Conservation (phyloP, 2,888 invertebrate species). For the Adelognathus sp. region DNA sequence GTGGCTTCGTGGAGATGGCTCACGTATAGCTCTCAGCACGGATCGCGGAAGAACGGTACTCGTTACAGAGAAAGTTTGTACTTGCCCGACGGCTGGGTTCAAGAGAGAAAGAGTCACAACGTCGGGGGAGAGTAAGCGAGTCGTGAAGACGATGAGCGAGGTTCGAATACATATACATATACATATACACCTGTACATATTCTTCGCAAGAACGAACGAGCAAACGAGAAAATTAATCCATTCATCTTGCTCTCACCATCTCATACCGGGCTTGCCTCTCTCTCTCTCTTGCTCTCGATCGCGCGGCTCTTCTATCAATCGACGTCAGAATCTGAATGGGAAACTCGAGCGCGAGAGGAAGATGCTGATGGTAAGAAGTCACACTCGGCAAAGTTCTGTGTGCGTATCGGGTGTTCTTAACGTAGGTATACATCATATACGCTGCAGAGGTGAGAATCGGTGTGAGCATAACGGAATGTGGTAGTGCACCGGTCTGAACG, state of each 20-base stretch:
- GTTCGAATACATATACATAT: constrained; percentile 29
- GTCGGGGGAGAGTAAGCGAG: constrained; percentile 33
- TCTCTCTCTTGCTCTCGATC: constrained; percentile 7
- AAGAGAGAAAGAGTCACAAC: constrained; percentile 20
- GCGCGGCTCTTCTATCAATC: constrained; percentile 1
- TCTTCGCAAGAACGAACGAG: not conserved
- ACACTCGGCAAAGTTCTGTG: not conserved
- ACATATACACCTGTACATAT: constrained; percentile 1
- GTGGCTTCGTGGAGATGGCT: not conserved
- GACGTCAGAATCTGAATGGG: constrained; percentile 34
- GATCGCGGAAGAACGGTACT: constrained; percentile 77
- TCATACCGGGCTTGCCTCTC: not conserved
- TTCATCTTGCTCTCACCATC: not conserved
- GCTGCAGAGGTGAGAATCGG: not conserved
- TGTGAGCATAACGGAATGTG: constrained; percentile 24
- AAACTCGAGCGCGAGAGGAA: constrained; percentile 43
- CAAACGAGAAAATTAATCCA: not conserved
- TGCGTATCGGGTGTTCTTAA: not conserved
- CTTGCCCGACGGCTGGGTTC: constrained; percentile 35
- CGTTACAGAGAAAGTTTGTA: constrained; percentile 77
- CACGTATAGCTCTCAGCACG: constrained; percentile 45
- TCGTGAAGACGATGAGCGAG: constrained; percentile 52
- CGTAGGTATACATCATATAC: not conserved
- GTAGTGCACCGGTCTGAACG: constrained; percentile 44
- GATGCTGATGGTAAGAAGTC: constrained; percentile 26